Percentiles rank a stretch among this genome's conserved stretches.
Conservation (phyloP, 2,113 vertebrate genomes). For the Lota lota region DNA sequence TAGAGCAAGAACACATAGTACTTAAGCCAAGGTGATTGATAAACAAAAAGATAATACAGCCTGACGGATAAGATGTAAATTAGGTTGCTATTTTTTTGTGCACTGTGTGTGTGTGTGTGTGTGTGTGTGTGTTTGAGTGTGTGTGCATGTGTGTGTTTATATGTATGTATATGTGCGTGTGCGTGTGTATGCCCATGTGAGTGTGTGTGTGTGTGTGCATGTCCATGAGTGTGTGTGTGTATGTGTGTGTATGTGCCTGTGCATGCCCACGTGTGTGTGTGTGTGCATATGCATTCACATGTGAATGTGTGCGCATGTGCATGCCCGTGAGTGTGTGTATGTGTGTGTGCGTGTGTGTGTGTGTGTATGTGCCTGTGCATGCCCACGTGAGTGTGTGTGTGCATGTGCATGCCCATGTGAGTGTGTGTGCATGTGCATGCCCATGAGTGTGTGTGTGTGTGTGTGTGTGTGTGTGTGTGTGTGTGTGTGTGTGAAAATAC, state of each 20-base stretch:
- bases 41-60: not conserved
- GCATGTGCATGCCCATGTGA: not conserved
- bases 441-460: too few species aligned
- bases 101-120: too few species aligned
- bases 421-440: not conserved
- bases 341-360: not conserved
- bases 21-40: constrained; percentile 4
- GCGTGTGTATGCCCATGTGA: not conserved
- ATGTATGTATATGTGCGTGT: not conserved
- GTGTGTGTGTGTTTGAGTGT: not conserved
- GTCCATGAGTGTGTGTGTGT: not conserved
- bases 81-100: not conserved
- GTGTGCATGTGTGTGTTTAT: not conserved
- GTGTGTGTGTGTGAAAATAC: not conserved
- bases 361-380: not conserved
- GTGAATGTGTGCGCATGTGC: too few species aligned
- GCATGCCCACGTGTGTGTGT: not conserved
- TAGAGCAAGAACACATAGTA: not conserved
- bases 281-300: not conserved
- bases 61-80: not conserved
- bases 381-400: not conserved
- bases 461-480: too few species aligned
- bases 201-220: not conserved
- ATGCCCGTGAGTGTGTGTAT: not conserved
- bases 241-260: not conserved